phyloP scores from a whole-genome alignment of 64 coral and sea anemone species.

The Dendronephthya gigantea region DNA sequence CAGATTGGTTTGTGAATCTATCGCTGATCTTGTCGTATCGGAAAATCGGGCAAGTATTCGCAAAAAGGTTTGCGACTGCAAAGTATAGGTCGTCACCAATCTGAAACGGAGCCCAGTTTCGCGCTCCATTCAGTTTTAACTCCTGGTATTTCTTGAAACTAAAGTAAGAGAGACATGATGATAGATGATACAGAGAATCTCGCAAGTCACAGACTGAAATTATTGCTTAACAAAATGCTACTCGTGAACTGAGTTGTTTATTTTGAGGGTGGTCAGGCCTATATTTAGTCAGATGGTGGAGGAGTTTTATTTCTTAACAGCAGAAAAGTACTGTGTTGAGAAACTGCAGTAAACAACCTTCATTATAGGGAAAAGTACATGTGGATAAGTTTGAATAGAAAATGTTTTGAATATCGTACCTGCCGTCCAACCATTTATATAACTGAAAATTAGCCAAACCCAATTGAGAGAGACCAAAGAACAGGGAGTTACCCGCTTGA shows the following conservation, averaged over 20 bases:
- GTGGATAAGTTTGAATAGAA: neutral
- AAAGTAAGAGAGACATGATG: neutral
- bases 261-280: too few relatives aligned
- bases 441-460: slow-evolving; percentile 78
- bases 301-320: too few relatives aligned
- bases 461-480: slow-evolving; percentile 73
- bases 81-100: slow-evolving; percentile 57
- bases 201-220: too few relatives aligned
- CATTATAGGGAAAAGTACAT: neutral
- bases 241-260: too few relatives aligned
- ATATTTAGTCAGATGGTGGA: too few relatives aligned
- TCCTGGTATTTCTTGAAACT: slow-evolving; percentile 67
- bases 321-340: too few relatives aligned
- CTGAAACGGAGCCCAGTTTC: slow-evolving; percentile 64
- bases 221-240: too few relatives aligned
- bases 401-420: neutral
- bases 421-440: slow-evolving; percentile 62
- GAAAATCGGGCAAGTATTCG: slow-evolving; percentile 50
- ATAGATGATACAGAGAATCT: too few relatives aligned
- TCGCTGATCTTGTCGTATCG: slow-evolving; percentile 36
- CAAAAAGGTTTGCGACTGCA: slow-evolving; percentile 48
- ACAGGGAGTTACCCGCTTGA: slow-evolving; percentile 47
- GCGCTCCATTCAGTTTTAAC: slow-evolving; percentile 49
- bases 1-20: slow-evolving; percentile 46
- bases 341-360: too few relatives aligned